A percentile compares a stretch with the other conserved stretches of the same genome.
phyloP scores from a whole-genome alignment of 2,797 vertebrate species.

The Sebastes alutus region DNA sequence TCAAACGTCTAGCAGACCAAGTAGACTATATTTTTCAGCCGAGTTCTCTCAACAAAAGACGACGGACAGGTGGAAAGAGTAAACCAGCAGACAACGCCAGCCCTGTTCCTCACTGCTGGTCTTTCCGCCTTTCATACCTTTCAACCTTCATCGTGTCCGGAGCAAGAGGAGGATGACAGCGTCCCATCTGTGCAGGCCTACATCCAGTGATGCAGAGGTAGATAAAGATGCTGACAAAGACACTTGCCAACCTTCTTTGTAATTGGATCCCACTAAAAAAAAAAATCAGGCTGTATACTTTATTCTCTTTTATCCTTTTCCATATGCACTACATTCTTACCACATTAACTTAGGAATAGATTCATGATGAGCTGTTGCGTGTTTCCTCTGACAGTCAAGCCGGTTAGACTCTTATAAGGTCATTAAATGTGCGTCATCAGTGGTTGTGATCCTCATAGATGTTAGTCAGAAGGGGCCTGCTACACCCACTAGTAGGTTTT shows the following conservation, averaged over 20 bases:
- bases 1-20: background rate
- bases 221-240: background rate
- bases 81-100: background rate
- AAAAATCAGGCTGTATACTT: background rate
- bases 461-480: no score
- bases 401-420: no score
- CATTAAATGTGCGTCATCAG: no score
- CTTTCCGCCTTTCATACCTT: background rate
- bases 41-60: background rate
- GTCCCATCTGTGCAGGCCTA: background rate
- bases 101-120: background rate
- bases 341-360: background rate
- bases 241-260: background rate
- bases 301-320: background rate
- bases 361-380: background rate
- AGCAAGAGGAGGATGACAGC: background rate
- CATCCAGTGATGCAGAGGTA: background rate
- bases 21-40: background rate
- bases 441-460: no score
- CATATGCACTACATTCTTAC: background rate
- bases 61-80: background rate
- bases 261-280: background rate
- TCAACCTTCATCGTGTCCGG: background rate
- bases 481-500: no score
- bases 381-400: conserved; percentile 8